These are phyloP conservation scores for Anagrus nilaparvatae DNA, from an alignment of 1,140 invertebrate species.

Conservation along the genomic window DNA sequence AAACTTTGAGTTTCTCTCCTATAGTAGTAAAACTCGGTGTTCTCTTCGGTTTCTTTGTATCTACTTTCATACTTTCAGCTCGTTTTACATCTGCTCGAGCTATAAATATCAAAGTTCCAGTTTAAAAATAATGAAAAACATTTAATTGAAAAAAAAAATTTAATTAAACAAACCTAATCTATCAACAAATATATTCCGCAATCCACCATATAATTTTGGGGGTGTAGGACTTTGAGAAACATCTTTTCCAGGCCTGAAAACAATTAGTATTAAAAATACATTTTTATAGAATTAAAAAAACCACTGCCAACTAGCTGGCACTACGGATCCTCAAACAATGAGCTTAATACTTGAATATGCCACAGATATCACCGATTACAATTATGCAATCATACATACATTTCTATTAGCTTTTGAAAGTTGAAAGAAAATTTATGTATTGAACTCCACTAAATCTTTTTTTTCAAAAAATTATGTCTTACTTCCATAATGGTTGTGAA, in stretches of 20 bases:
- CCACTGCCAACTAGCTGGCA: too few species aligned
- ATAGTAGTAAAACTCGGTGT: slow-evolving; percentile 93
- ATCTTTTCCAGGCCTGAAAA: slow-evolving; percentile 27
- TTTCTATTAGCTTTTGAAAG: too few species aligned
- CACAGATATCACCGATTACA: too few species aligned
- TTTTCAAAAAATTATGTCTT: too few species aligned
- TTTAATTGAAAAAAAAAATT: slow-evolving; percentile 8
- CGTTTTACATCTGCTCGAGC: slow-evolving; percentile 57
- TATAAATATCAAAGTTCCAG: slow-evolving; percentile 38
- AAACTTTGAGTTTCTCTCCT: slow-evolving; percentile 80
- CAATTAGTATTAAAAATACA: slow-evolving; percentile 3
- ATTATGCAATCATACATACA: too few species aligned
- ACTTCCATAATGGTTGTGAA: too few species aligned
- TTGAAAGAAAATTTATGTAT: too few species aligned
- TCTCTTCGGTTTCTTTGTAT: slow-evolving; percentile 65
- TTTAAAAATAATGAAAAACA: slow-evolving; percentile 7
- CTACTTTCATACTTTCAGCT: slow-evolving; percentile 80
- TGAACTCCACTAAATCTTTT: too few species aligned
- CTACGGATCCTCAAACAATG: too few species aligned
- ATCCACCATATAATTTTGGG: slow-evolving; percentile 39
- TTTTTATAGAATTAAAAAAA: not conserved
- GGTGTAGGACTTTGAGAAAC: slow-evolving; percentile 21
- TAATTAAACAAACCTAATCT: slow-evolving; percentile 53
- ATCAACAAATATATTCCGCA: slow-evolving; percentile 64
- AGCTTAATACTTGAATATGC: too few species aligned